A percentile compares a stretch with the other conserved stretches of the same genome.
phyloP scores from a whole-genome alignment of 2,888 invertebrate species.

The Oxystoma pomonae region DNA sequence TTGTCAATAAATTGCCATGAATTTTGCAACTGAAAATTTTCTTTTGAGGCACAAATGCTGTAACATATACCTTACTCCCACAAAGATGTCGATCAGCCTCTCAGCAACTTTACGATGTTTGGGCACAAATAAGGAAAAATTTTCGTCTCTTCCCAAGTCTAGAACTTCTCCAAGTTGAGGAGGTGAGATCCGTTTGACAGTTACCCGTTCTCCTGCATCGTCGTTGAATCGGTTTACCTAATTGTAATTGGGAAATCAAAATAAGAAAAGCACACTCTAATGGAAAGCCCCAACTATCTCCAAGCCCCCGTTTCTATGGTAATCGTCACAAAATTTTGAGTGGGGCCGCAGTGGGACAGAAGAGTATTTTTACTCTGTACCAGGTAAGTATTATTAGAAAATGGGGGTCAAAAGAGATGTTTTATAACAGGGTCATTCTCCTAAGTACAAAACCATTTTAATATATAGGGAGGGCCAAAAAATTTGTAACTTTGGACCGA shows the following conservation, averaged over 20 bases:
- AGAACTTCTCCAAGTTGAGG: slow-evolving; percentile 58
- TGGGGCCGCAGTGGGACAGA: too few species aligned
- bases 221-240: slow-evolving; percentile 54
- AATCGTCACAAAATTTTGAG: not conserved
- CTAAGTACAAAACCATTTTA: too few species aligned
- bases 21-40: not conserved
- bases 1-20: not conserved
- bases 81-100: slow-evolving; percentile 63
- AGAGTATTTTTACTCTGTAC: too few species aligned
- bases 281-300: too few species aligned
- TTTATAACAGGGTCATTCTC: too few species aligned
- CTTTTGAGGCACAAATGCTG: not conserved
- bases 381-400: too few species aligned
- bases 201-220: slow-evolving; percentile 52
- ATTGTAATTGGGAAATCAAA: too few species aligned
- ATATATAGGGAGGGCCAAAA: too few species aligned
- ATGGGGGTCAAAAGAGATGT: too few species aligned
- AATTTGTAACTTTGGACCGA: too few species aligned
- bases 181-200: slow-evolving; percentile 51
- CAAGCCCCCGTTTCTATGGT: too few species aligned
- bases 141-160: slow-evolving; percentile 56
- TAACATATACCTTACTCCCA: slow-evolving; percentile 49
- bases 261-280: too few species aligned
- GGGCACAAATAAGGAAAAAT: slow-evolving; percentile 73
- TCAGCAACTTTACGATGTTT: slow-evolving; percentile 67